Evolutionary conservation across 2,888 invertebrate species (phyloP), one percentile per base, ranked within the genome.

Genomic region (Hirtodrosophila trivittata): DNA sequence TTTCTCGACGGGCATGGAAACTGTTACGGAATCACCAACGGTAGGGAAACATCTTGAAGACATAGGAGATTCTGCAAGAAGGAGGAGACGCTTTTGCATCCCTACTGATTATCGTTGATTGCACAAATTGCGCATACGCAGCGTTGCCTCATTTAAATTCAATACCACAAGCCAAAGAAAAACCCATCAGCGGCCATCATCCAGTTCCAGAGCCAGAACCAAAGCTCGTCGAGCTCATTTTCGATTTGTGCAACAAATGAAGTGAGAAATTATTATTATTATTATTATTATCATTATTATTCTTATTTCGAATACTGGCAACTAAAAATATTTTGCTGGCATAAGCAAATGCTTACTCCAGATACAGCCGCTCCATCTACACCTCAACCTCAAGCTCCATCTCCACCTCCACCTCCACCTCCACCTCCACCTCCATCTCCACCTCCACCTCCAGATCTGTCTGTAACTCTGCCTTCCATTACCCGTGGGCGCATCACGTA

Each of bases 221-320:
- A 7, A 28, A 28, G 28, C 28, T n/a, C 2, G 38, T 16, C 33
- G 30, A 57, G 66, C 74, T 66, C 64, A 71, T 81, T 75, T 85
- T 78, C 75, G 78, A 81, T 78, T 75, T 85, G 75, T 82, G 83
- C 76, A 82, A 75, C 86, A 85, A 85, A 85, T 85, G 86, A 80
- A 80, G 78, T 82, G 78, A 85, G 83, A 82, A 80, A 85, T 78
- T 83, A 72, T 85, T 78, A 75, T 74, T 63, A 68, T 80, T 66
- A 70, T 77, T 75, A 62, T 72, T 56, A 63, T 67, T 67, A 38
- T 59, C 47, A 63, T 72, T 75, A 64, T 75, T 83, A 64, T 72
- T 69, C 55, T 63, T 71, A 74, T 77, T 74, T 62, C 58, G 52
- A 56, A 65, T 56, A 58, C 37, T 55, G 45, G 62, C 47, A 50